These are phyloP conservation scores for Sinonovacula constricta DNA, from an alignment of 1,140 invertebrate genomes.

Conservation along the genomic window DNA sequence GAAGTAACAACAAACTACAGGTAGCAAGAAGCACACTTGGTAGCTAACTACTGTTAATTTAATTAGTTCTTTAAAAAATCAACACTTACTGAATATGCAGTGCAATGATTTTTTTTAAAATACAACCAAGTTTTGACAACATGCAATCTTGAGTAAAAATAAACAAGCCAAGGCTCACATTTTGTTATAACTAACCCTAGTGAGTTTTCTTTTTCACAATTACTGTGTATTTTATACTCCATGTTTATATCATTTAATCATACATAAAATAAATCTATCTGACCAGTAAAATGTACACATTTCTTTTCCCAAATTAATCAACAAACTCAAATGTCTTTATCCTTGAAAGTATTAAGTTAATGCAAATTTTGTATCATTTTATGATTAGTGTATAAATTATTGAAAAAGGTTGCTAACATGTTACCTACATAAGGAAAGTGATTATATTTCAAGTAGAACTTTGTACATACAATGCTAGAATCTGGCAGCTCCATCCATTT, in stretches of 20 bases:
- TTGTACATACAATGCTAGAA: conserved; percentile 55
- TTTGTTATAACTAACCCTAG: too few relatives aligned
- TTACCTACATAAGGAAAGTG: neutral
- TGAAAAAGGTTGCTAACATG: neutral
- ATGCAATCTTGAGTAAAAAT: too few relatives aligned
- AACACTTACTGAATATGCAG: too few relatives aligned
- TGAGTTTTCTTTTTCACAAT: too few relatives aligned
- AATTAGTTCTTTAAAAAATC: too few relatives aligned
- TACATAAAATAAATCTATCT: too few relatives aligned
- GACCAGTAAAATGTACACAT: too few relatives aligned
- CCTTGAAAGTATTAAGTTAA: neutral
- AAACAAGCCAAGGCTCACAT: too few relatives aligned
- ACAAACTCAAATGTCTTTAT: neutral
- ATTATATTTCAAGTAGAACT: too few relatives aligned
- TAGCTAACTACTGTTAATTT: neutral
- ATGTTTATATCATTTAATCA: too few relatives aligned
- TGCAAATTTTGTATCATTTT: neutral
- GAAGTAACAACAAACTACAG: neutral
- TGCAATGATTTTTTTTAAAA: neutral
- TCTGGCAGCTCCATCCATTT: conserved; percentile 70
- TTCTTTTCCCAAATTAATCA: neutral
- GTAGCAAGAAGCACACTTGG: neutral
- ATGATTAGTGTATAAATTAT: neutral
- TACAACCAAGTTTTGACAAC: neutral
- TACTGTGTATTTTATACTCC: too few relatives aligned